phyloP scores from a whole-genome alignment of 2,113 vertebrate species.

The rabbit (Oryctolagus cuniculus) region DNA sequence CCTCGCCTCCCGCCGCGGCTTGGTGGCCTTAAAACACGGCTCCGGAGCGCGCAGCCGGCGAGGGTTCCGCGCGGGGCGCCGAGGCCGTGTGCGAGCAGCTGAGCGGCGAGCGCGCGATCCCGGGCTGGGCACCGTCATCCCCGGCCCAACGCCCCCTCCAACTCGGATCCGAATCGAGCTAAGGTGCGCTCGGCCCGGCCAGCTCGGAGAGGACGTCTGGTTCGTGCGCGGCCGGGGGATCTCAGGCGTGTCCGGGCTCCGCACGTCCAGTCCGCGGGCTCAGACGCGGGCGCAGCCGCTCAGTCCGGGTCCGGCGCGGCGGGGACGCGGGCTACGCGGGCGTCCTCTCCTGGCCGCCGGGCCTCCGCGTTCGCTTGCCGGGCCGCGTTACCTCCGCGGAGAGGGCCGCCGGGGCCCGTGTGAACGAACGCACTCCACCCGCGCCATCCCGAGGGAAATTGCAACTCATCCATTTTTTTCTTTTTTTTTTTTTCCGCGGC shows the following conservation, averaged over 20 bases:
- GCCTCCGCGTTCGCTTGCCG: neutral
- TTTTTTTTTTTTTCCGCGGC: slow-evolving; percentile 80
- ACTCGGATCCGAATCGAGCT: slow-evolving; percentile 37
- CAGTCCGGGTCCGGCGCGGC: neutral
- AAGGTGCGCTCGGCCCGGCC: neutral
- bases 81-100: neutral
- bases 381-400: slow-evolving; percentile 72
- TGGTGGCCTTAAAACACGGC: no score
- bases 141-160: slow-evolving; percentile 36
- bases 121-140: neutral
- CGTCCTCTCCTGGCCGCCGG: neutral
- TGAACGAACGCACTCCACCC: slow-evolving; percentile 93
- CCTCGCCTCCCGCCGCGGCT: neutral
- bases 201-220: neutral
- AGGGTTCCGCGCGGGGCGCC: neutral
- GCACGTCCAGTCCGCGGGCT: slow-evolving; percentile 27
- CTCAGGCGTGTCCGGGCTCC: neutral
- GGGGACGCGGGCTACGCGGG: neutral
- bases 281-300: neutral
- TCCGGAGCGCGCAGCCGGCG: no score
- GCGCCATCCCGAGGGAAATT: slow-evolving; percentile 94
- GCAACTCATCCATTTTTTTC: slow-evolving; percentile 93
- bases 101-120: neutral
- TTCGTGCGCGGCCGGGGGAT: neutral
- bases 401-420: slow-evolving; percentile 91